These are phyloP conservation scores for Ostrea denselamellosa DNA, from an alignment of 1,140 invertebrate genomes.

Conservation along the genomic window DNA sequence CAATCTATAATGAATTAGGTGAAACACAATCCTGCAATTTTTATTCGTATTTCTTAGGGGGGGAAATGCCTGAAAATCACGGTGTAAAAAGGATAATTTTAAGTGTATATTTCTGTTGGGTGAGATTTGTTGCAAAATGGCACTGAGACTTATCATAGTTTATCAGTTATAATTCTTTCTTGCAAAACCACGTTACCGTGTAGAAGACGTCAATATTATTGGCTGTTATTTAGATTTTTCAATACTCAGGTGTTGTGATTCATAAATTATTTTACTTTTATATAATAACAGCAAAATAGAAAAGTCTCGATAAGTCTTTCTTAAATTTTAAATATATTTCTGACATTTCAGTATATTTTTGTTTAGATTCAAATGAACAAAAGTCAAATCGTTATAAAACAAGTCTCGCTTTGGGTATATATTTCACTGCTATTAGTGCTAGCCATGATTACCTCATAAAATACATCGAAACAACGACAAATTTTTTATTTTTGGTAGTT, in stretches of 20 bases:
- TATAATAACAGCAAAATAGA: neutral
- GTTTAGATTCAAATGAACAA: neutral
- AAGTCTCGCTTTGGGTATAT: neutral
- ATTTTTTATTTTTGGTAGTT: neutral
- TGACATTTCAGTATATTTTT: neutral
- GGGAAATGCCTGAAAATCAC: neutral
- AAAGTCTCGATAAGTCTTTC: neutral
- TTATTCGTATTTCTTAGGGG: neutral
- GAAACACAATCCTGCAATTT: neutral
- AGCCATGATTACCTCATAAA: neutral
- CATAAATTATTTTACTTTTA: neutral
- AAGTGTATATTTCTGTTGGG: no score
- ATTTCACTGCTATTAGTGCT: neutral
- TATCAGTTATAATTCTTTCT: no score
- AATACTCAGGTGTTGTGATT: neutral
- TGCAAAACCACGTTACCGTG: no score
- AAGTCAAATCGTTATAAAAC: neutral
- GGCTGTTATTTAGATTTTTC: neutral
- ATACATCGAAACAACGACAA: no score
- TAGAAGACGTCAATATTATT: neutral
- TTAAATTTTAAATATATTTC: neutral
- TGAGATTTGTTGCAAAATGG: no score
- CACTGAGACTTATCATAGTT: no score
- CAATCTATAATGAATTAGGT: neutral
- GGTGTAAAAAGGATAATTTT: neutral